phyloP scores from a whole-genome alignment of 1,140 invertebrate species.

The Lordiphosa collinella region DNA sequence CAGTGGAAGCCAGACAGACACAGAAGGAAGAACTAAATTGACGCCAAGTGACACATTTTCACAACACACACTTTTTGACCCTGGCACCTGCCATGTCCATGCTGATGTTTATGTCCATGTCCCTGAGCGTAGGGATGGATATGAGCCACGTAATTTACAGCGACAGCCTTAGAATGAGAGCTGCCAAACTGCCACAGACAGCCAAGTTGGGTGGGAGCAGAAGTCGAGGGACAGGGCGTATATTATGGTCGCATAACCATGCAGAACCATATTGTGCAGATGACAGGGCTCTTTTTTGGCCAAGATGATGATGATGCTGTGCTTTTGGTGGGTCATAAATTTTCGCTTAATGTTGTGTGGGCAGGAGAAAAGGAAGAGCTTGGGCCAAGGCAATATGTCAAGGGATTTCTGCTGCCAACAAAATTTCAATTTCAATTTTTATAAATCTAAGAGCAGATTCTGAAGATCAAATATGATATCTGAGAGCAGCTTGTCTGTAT shows the following conservation, averaged over 20 bases:
- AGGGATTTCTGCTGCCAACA: slow-evolving; percentile 3
- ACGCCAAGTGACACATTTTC: slow-evolving; percentile 18
- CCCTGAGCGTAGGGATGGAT: slow-evolving; percentile 1
- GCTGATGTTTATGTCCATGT: not conserved
- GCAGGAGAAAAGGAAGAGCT: not conserved
- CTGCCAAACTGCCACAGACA: slow-evolving; percentile 36
- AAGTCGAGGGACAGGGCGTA: slow-evolving; percentile 5
- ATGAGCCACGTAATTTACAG: slow-evolving; percentile 41
- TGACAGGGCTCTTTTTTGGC: slow-evolving; percentile 10
- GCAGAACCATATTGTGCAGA: slow-evolving; percentile 41
- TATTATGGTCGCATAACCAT: slow-evolving; percentile 40
- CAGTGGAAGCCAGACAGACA: not conserved
- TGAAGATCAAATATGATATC: no score
- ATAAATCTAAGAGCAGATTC: no score
- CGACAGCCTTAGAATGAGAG: slow-evolving; percentile 42
- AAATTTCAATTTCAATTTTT: no score
- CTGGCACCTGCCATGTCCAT: slow-evolving; percentile 3
- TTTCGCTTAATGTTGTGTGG: slow-evolving; percentile 9
- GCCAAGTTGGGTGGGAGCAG: not conserved
- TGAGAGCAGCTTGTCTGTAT: no score
- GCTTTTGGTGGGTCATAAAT: slow-evolving; percentile 30
- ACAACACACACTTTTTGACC: not conserved
- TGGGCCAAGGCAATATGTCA: slow-evolving; percentile 3
- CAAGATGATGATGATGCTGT: slow-evolving; percentile 5
- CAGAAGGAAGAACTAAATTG: slow-evolving; percentile 2